These are phyloP conservation scores for Fopius arisanus DNA, from an alignment of 1,140 invertebrate genomes.

Conservation along the genomic window DNA sequence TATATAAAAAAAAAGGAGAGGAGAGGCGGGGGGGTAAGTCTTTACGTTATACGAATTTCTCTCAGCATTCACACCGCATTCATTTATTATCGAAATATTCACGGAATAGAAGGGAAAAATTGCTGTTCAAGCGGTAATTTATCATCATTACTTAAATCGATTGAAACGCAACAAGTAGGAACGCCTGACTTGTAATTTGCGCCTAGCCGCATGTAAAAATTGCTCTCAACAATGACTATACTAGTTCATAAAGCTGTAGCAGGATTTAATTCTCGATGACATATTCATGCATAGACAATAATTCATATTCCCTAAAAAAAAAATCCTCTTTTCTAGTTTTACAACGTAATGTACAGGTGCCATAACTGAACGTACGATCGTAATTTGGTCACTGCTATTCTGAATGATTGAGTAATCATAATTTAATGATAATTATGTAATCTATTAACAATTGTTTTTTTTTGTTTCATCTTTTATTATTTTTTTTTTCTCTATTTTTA, in stretches of 20 bases:
- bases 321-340: neutral
- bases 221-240: neutral
- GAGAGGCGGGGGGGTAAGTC: too few species aligned
- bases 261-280: conserved; percentile 23
- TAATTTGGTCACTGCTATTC: conserved; percentile 29
- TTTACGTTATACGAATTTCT: too few species aligned
- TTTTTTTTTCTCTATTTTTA: conserved; percentile 6
- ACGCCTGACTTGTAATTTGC: neutral
- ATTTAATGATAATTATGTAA: conserved; percentile 9
- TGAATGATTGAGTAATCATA: conserved; percentile 32
- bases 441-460: neutral
- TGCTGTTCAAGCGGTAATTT: conserved; percentile 34
- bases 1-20: too few species aligned
- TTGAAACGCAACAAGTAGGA: neutral
- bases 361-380: conserved; percentile 37
- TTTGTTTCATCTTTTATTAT: conserved; percentile 13
- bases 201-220: neutral
- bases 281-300: conserved; percentile 34
- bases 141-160: conserved; percentile 15
- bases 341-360: conserved; percentile 37
- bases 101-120: neutral
- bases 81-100: too few species aligned
- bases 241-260: conserved; percentile 3
- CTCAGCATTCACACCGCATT: too few species aligned
- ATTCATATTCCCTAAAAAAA: conserved; percentile 6